These are phyloP conservation scores for Drosophila repleta DNA, from an alignment of 1,140 invertebrate species.

Conservation along the genomic window DNA sequence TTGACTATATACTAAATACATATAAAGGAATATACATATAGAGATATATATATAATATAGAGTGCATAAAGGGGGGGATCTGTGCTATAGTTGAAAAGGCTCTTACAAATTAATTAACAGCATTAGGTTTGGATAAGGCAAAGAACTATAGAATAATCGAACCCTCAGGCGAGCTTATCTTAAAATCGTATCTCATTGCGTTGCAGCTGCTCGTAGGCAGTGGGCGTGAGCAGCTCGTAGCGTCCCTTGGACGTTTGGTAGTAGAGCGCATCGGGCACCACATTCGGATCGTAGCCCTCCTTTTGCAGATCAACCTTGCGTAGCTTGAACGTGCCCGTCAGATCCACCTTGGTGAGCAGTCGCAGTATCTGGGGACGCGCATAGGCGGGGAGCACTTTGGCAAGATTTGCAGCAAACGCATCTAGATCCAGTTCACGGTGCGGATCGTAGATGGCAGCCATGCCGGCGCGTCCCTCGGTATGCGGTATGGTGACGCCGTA, in stretches of 20 bases:
- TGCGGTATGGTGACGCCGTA: slow-evolving; percentile 92
- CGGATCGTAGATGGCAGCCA: slow-evolving; percentile 96
- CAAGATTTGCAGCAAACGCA: slow-evolving; percentile 87
- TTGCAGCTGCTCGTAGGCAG: slow-evolving; percentile 87
- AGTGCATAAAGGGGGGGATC: slow-evolving; percentile 23
- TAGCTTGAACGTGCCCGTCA: slow-evolving; percentile 97
- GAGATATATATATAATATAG: slow-evolving; percentile 1
- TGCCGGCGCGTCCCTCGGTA: slow-evolving; percentile 96
- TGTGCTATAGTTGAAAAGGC: slow-evolving; percentile 19
- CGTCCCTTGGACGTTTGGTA: slow-evolving; percentile 85
- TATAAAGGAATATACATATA: neutral
- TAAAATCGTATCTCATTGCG: slow-evolving; percentile 69
- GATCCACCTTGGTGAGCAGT: slow-evolving; percentile 91
- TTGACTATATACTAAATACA: slow-evolving; percentile 38
- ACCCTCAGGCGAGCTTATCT: neutral
- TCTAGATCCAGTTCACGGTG: slow-evolving; percentile 89
- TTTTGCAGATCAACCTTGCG: slow-evolving; percentile 96
- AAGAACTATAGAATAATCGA: slow-evolving; percentile 18
- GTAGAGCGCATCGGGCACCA: slow-evolving; percentile 91
- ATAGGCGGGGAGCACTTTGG: slow-evolving; percentile 91
- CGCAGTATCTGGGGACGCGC: slow-evolving; percentile 95
- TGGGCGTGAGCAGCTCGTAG: slow-evolving; percentile 85
- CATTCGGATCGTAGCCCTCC: slow-evolving; percentile 93
- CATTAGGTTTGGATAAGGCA: slow-evolving; percentile 54
- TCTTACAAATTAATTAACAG: slow-evolving; percentile 78